Conservation (phyloP, 2,113 vertebrate species). For the Bubo bubo region DNA sequence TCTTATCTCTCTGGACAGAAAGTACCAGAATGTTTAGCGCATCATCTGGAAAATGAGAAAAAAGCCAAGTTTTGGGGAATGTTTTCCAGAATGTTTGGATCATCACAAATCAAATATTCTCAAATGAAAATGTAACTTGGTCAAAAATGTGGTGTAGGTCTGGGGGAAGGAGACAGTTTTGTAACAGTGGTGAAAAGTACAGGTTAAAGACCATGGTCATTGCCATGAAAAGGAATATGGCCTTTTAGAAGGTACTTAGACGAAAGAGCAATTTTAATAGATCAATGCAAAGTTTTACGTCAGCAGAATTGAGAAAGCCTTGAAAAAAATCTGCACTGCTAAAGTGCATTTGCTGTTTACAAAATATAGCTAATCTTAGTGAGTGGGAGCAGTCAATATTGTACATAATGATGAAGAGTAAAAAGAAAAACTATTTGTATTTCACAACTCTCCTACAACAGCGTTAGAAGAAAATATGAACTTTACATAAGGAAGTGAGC, state of each 20-base stretch:
- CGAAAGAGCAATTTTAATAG: background rate
- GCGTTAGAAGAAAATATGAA: background rate
- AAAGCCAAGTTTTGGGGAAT: background rate
- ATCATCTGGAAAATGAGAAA: background rate
- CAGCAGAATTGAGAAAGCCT: slow-evolving; percentile 19
- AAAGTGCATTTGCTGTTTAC: slow-evolving; percentile 6
- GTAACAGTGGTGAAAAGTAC: background rate
- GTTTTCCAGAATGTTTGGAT: background rate
- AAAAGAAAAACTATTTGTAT: background rate
- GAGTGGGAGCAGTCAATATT: slow-evolving; percentile 22
- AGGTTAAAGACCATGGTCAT: background rate
- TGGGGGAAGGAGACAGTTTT: background rate
- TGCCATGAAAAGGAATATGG: background rate
- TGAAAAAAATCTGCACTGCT: background rate
- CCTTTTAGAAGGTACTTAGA: background rate
- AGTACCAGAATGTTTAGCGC: background rate
- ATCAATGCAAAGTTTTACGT: background rate
- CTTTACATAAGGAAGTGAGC: background rate
- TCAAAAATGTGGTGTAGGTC: background rate
- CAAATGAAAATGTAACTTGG: background rate
- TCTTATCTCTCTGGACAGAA: background rate
- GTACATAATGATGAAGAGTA: background rate
- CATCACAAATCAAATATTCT: background rate
- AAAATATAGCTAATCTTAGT: background rate
- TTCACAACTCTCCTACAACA: background rate